Evolutionary conservation across 2,888 invertebrate species (phyloP), one percentile per base, ranked within the genome.

Genomic region (Syritta pipiens): DNA sequence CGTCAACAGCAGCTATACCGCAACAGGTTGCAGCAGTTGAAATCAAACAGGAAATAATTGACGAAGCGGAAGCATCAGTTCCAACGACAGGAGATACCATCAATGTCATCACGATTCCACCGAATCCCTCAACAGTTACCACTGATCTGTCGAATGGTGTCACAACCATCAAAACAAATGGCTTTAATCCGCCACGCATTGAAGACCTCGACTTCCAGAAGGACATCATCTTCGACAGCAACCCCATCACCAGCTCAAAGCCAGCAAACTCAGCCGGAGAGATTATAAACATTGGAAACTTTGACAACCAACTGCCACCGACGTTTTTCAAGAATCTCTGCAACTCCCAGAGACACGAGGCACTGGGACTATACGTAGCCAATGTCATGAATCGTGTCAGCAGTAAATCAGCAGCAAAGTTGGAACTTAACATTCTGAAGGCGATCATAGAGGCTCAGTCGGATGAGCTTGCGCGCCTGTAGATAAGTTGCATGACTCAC

Each of bases 291-390:
- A 81, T 87, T 62, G 87, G 87, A 2, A 87, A 87, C 74, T 87
- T 86, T 63, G 86, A 87, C 19, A 86, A 87, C 19, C 85, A 86
- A 32, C 82, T 88, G 77, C 87, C 88, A 44, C 88, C 87, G 12
- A 87, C 88, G 59, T 88, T 88, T 82, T 88, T 88, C 32, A 88
- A 88, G 72, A 87, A 88, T 83, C 84, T 88, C 19, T 88, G 88
- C 83, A 87, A 87, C 75, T 87, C 87, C 5, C 84, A 85, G 26
- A 85, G 87, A 9, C 87, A 88, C 69, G 87, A 86, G 72, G 86
- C 87, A 0, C 84, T 88, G 20, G 88, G 88, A 1, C 82, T 87
- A 22, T 88, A 88, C 46, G 88, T 88, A 62, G 86, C 88, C 9
- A 88, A 86, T 68, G 86, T 88, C 10, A 86, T 88, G 85, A 88